Evolutionary conservation across 2,113 vertebrate genomes (phyloP).

Genomic region (Actenoides lindsayi): DNA sequence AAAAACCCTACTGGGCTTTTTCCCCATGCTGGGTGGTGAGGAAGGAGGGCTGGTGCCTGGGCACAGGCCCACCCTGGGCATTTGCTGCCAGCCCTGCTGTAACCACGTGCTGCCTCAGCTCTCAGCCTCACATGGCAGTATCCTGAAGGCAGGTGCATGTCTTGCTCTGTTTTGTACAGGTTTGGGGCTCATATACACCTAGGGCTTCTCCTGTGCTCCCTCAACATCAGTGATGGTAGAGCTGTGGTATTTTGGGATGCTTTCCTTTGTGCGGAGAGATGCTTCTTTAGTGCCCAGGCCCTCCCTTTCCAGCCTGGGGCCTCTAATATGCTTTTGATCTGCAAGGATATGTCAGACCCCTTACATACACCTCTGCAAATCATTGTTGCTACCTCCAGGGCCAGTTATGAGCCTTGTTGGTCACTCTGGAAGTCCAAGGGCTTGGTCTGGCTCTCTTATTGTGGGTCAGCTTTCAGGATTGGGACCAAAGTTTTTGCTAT

Average conservation of each 20-base stretch:
- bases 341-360: not conserved
- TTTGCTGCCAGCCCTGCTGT: not conserved
- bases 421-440: not conserved
- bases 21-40: accelerated
- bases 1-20: not conserved
- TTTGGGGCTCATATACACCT: not conserved
- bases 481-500: not conserved
- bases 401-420: not conserved
- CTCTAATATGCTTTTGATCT: not conserved
- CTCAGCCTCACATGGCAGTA: accelerated
- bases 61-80: accelerated
- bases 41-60: not conserved
- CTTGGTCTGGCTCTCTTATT: not conserved
- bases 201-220: not conserved
- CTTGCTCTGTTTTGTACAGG: not conserved
- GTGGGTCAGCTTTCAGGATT: not conserved
- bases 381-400: not conserved
- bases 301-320: not conserved
- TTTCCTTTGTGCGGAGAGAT: not conserved
- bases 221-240: not conserved
- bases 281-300: not conserved
- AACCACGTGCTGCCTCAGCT: not conserved
- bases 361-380: not conserved
- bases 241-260: not conserved
- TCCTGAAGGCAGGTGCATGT: not conserved